Base-by-base conservation (phyloP, 2,888 invertebrate genomes). In the Plebejus argus region DNA sequence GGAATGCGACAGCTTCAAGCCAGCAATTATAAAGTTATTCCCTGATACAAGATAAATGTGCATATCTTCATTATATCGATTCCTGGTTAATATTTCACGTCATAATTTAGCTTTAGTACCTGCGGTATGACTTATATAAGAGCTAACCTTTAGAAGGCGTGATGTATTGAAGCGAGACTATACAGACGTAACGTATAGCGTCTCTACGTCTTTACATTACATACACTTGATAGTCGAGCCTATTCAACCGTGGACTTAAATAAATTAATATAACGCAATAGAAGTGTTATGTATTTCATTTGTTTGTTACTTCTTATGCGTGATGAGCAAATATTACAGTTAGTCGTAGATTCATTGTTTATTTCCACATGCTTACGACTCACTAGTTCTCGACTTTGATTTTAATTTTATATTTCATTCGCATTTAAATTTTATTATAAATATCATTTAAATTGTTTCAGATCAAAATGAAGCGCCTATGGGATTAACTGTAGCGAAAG, bases 81-180 rank as follows among this genome's bases (percentile, higher is more conserved):
- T 66, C 28, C 66, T 66, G 33, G 15, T 66, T 66, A 33, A 28
- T 66, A 33, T 33, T 66, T 66, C 28, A 33, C 66, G 28, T 33
- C 66, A 66, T 66, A 66, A 66, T 66, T 66, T 66, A 28, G 28
- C 15, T 23, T 66, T 33, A 33, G 28, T 66, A 33, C 15, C 33
- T 66, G 66, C 66, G 66, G 28, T 66, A 66, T 66, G 66, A 23
- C 20, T 66, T 66, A 66, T 33, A 66, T 66, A 66, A 66, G 66
- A 66, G 33, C 28, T 66, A 66, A 66, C 66, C 66, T 66, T 66
- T 66, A 15, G 23, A 15, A 23, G 12, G 61, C 28, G 28, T 28
- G 66, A 33, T 66, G 66, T 33, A 66, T 66, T 12, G 66, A 66
- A 33, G 66, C 28, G 66, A 33, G 28, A 66, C 33, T 66, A 0